A percentile compares a stretch with the other conserved stretches of the same genome.
Conservation (phyloP, 1,140 invertebrate genomes). For the Nebria ingens region DNA sequence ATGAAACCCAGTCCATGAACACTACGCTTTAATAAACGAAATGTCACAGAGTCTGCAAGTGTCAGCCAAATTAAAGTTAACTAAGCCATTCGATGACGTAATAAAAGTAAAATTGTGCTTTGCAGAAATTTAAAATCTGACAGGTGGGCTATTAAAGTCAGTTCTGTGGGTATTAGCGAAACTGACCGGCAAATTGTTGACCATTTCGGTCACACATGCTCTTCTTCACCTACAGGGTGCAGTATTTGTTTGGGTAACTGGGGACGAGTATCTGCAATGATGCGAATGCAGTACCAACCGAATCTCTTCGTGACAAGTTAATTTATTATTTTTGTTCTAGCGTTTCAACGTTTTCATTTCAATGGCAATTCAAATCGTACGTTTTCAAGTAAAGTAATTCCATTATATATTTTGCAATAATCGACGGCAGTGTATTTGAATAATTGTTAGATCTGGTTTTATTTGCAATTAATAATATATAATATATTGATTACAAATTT, state of each 20-base stretch:
- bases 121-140: constrained; percentile 1
- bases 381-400: no score
- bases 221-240: background rate
- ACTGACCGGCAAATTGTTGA: background rate
- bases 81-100: background rate
- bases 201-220: background rate
- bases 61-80: constrained; percentile 6
- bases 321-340: constrained; percentile 1
- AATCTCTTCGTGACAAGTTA: background rate
- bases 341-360: background rate
- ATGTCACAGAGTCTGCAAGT: background rate
- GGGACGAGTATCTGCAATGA: background rate
- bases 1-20: background rate
- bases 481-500: no score
- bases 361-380: background rate
- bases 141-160: constrained; percentile 1
- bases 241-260: background rate
- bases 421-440: no score
- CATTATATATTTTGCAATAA: no score
- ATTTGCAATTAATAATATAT: no score
- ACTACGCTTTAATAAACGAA: background rate
- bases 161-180: background rate
- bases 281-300: background rate
- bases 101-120: constrained; percentile 5
- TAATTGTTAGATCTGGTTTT: no score